phyloP scores from a whole-genome alignment of 2,888 invertebrate genomes.

The Synergus japonicus region DNA sequence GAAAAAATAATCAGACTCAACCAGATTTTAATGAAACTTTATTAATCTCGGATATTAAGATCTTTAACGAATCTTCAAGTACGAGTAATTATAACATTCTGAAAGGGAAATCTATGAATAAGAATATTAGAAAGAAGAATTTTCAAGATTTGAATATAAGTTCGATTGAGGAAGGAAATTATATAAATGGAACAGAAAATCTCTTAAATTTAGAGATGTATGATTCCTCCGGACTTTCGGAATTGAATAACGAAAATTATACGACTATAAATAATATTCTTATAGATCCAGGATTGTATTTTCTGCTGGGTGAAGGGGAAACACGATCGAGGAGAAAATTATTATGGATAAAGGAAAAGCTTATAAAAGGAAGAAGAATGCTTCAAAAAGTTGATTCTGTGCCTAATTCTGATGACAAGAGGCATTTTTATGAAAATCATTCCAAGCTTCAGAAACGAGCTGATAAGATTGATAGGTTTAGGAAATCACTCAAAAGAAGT shows the following conservation, averaged over 20 bases:
- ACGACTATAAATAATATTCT: background rate
- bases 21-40: background rate
- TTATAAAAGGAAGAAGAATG: slow-evolving; percentile 6
- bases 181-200: background rate
- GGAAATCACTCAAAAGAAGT: background rate
- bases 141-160: background rate
- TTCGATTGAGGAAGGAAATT: background rate
- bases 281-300: background rate
- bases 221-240: background rate
- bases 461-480: background rate
- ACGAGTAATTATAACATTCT: background rate
- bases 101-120: background rate
- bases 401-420: background rate
- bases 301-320: background rate
- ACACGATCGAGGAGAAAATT: background rate
- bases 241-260: background rate
- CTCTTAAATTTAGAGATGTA: background rate
- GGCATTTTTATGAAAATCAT: background rate
- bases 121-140: background rate
- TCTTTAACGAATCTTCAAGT: background rate
- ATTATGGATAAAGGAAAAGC: background rate
- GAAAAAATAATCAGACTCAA: background rate
- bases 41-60: background rate
- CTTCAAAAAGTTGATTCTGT: background rate
- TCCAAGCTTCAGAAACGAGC: background rate